Evolutionary conservation across 2,113 vertebrate genomes (phyloP).

Genomic region (Neotoma lepida): DNA sequence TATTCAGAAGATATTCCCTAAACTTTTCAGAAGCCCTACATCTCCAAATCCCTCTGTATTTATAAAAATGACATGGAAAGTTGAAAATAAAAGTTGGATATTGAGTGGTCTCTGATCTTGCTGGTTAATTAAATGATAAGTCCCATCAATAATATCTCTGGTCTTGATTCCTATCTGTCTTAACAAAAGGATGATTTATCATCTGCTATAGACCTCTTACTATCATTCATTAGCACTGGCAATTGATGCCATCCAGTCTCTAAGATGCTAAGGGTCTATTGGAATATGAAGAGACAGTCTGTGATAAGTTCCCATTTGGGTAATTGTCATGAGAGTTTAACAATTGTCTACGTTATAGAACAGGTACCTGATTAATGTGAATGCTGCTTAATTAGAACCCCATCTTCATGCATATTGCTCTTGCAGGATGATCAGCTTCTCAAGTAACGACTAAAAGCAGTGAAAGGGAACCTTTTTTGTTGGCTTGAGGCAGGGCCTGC

Average conservation of each 20-base stretch:
- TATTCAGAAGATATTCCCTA: not conserved
- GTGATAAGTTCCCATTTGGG: not conserved
- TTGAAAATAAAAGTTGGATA: slow-evolving; percentile 26
- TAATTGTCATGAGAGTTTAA: slow-evolving; percentile 60
- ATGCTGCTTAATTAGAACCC: slow-evolving; percentile 29
- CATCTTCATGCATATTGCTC: not conserved
- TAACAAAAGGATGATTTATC: slow-evolving; percentile 59
- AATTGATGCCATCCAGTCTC: too few relatives aligned
- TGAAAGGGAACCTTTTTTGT: not conserved
- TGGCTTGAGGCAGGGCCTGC: not conserved
- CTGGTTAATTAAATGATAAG: slow-evolving; percentile 48
- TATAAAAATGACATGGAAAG: not conserved
- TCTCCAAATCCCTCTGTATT: slow-evolving; percentile 30
- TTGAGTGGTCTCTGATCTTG: not conserved
- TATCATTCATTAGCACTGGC: not conserved
- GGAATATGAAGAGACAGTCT: slow-evolving; percentile 36
- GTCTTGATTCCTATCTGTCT: slow-evolving; percentile 59
- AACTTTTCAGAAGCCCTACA: slow-evolving; percentile 5
- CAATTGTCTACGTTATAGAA: slow-evolving; percentile 56
- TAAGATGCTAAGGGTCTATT: not conserved
- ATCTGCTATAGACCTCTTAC: slow-evolving; percentile 40
- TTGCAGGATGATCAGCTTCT: not conserved
- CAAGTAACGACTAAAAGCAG: slow-evolving; percentile 19
- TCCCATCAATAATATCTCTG: not conserved
- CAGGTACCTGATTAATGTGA: slow-evolving; percentile 58